Conservation (phyloP, 2,113 vertebrate genomes). For the Cricetomys ansorgei region DNA sequence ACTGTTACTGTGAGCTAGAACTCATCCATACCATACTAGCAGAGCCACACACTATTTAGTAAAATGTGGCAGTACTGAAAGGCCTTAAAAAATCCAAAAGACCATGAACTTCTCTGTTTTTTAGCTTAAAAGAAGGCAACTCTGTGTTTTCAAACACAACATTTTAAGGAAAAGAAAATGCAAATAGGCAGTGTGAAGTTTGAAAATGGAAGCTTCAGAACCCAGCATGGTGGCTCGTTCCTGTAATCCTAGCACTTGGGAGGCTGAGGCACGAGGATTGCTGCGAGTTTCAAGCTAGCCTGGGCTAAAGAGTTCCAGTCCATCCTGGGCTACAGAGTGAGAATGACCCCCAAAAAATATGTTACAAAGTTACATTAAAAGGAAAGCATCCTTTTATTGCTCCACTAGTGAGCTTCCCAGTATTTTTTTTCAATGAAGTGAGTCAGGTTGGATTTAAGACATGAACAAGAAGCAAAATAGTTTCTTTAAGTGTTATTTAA, state of each 20-base stretch:
- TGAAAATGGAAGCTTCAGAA: slow-evolving; percentile 5
- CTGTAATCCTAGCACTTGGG: background rate
- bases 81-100: slow-evolving; percentile 73
- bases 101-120: slow-evolving; percentile 32
- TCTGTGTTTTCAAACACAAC: slow-evolving; percentile 57
- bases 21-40: slow-evolving; percentile 21
- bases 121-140: slow-evolving; percentile 66
- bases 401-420: slow-evolving; percentile 4
- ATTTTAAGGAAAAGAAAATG: slow-evolving; percentile 45
- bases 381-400: slow-evolving; percentile 6
- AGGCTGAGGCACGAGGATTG: background rate
- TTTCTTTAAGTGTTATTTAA: slow-evolving; percentile 50
- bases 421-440: background rate
- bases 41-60: slow-evolving; percentile 14
- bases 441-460: slow-evolving; percentile 26
- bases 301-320: background rate
- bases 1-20: slow-evolving; percentile 31
- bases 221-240: background rate
- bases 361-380: slow-evolving; percentile 1
- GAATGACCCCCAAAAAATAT: background rate
- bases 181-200: slow-evolving; percentile 24
- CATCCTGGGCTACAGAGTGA: background rate
- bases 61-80: slow-evolving; percentile 72
- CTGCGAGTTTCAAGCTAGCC: background rate
- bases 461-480: slow-evolving; percentile 46